Base-by-base conservation (phyloP, 1,140 invertebrate genomes). In the Neelides sp. region DNA sequence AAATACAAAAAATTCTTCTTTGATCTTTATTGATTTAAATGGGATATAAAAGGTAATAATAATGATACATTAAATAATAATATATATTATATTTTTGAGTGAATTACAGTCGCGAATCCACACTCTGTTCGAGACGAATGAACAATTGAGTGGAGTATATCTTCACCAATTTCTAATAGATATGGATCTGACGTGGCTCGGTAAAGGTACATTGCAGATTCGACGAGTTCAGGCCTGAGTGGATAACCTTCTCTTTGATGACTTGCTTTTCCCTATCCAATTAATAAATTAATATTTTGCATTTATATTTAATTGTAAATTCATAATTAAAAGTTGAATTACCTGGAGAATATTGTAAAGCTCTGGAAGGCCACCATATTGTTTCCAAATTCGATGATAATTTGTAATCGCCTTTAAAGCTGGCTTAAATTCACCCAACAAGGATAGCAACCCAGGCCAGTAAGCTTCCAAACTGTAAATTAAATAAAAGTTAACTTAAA, bases 151-250 rank as follows among this genome's bases (percentile, higher is more conserved):
- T 82, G 77, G 17, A 97, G 64, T 51, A 95, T 85, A 67, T 91
- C 85, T 54, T 89, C 80, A 0, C 87, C 91, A 28, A 74, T 66
- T 44, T 61, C 52, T 12, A 58, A 69, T 51, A 97, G 69, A 65
- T 81, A 85, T 3, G 90, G 88, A 71, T 98, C 93, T 36, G 81
- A 78, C 0, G 94, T 98, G 0, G 91, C 87, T 63, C 83, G 71
- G 64, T 97, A 97, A 10, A 98, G 67, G 66, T 98, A 97, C 89
- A 98, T 92, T 13, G 94, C 79, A 34, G 90, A 95, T 68, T 99
- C 95, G 28, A 93, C 80, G 1, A 98, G 75, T 70, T 98, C 95
- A 1, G 95, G 95, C 50, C 95, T 70, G 12, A 98, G 69, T 0
- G 95, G 95, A 69, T 98, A 98, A 8, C 89, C 85, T 68, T 96